Evolutionary conservation across 2,888 invertebrate species (phyloP), one percentile per base, ranked within the genome.

Genomic region (Strigamia crassipes): DNA sequence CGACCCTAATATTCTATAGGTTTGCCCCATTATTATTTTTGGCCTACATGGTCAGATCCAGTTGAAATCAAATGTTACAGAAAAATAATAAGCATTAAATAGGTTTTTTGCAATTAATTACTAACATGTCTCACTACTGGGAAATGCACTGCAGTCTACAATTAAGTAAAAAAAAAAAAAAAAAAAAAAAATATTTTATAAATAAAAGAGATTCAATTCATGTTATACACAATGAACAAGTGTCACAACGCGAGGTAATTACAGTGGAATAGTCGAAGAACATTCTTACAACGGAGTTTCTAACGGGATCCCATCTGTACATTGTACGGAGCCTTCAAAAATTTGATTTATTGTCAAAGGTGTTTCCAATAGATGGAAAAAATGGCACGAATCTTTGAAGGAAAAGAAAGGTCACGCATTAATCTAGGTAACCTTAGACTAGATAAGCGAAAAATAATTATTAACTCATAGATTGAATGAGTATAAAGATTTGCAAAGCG

Each of bases 41-140:
- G 10, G 10, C 42, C 42, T 13, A 42, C 6, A 42, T 13, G 34
- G 13, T 6, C 1, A 61, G 21, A 18, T 61, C 61, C 6, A 61
- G 21, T 61, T 10, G 3, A 18, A 61, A 61, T 18, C 21, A 61
- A 23, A 6, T 61, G 61, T 61, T 61, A 12, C 10, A 61, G 61
- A 61, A 61, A 61, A 61, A 61, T 61, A 61, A 61, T 18, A 61
- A 61, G 61, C 61, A 61, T 61, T 9, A 61, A 61, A 42, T 42
- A 42, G 15, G 13, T 18, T 61, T 61, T 18, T 61, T 10, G 9
- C 6, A 61, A 61, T 61, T 61, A 61, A 61, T 21, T 61, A 61
- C 23, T 18, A 61, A 23, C 18, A 21, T 15, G 18, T 10, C 51
- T n/a, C n/a, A 51, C 51, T 51, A 51, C 51, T 61, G 42, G 12